phyloP scores from a whole-genome alignment of 2,797 vertebrate species.

The Girardinus metallicus region DNA sequence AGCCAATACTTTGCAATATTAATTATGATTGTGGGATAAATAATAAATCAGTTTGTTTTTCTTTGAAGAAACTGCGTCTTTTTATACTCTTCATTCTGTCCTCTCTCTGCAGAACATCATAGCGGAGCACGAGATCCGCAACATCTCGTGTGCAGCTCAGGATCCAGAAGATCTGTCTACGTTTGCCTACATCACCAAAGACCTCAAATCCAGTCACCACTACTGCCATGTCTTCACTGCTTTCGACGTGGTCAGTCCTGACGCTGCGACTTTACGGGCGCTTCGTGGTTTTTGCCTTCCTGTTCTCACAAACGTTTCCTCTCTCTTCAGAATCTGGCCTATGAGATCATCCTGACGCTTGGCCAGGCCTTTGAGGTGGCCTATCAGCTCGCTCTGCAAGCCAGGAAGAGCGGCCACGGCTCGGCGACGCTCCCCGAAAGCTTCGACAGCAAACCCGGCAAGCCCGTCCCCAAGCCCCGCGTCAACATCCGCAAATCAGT shows the following conservation, averaged over 20 bases:
- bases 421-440: slow-evolving; percentile 98
- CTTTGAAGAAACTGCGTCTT: slow-evolving; percentile 29
- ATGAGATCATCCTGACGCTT: slow-evolving; percentile 98
- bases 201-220: slow-evolving; percentile 99
- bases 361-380: slow-evolving; percentile 99
- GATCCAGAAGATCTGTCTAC: slow-evolving; percentile 98
- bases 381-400: slow-evolving; percentile 97
- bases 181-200: slow-evolving; percentile 99
- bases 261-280: background rate
- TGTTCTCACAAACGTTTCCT: background rate
- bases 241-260: slow-evolving; percentile 94
- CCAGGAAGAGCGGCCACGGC: slow-evolving; percentile 94
- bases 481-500: slow-evolving; percentile 98
- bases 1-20: slow-evolving; percentile 27
- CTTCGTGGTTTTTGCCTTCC: background rate
- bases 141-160: slow-evolving; percentile 98
- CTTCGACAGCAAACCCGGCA: slow-evolving; percentile 97
- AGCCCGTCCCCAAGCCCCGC: slow-evolving; percentile 97
- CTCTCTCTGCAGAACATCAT: slow-evolving; percentile 89
- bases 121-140: slow-evolving; percentile 98
- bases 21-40: slow-evolving; percentile 46
- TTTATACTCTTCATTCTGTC: slow-evolving; percentile 14
- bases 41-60: slow-evolving; percentile 65
- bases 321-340: slow-evolving; percentile 92
- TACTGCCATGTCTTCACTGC: slow-evolving; percentile 99